phyloP scores from a whole-genome alignment of 2,797 vertebrate genomes.

The Chaenodraco wilsoni region DNA sequence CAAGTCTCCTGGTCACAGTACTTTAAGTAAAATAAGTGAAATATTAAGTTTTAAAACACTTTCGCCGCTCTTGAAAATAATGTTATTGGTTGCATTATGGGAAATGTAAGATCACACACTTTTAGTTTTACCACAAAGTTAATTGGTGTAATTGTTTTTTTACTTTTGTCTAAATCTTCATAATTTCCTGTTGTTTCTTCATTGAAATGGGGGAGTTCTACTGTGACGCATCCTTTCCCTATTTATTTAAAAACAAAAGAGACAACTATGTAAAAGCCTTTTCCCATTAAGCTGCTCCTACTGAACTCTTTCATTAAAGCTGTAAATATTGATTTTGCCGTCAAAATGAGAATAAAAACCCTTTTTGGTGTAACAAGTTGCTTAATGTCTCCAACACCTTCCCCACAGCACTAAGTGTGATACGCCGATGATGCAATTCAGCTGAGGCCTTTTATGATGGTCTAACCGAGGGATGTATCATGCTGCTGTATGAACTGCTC shows the following conservation, averaged over 20 bases:
- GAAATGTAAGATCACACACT: too few relatives aligned
- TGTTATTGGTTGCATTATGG: too few relatives aligned
- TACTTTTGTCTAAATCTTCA: neutral
- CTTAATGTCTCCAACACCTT: neutral
- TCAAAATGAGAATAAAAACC: neutral
- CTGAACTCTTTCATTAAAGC: constrained; percentile 1
- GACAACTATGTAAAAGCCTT: neutral
- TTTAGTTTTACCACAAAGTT: too few relatives aligned
- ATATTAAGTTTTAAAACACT: too few relatives aligned
- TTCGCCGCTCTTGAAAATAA: too few relatives aligned
- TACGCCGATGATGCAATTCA: neutral
- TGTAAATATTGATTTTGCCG: neutral
- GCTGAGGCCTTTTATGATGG: neutral
- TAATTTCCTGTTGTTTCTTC: neutral
- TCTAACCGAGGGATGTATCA: neutral
- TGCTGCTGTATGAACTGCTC: neutral
- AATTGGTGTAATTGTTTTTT: too few relatives aligned
- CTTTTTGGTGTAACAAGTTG: neutral
- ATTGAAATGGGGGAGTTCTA: neutral
- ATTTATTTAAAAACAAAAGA: neutral
- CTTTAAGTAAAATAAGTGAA: too few relatives aligned
- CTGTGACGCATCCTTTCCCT: neutral
- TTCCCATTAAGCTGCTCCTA: neutral
- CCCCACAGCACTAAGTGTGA: neutral
- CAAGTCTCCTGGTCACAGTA: too few relatives aligned